Evolutionary conservation across 2,888 invertebrate genomes (phyloP).

Genomic region (Hypena proboscidalis): DNA sequence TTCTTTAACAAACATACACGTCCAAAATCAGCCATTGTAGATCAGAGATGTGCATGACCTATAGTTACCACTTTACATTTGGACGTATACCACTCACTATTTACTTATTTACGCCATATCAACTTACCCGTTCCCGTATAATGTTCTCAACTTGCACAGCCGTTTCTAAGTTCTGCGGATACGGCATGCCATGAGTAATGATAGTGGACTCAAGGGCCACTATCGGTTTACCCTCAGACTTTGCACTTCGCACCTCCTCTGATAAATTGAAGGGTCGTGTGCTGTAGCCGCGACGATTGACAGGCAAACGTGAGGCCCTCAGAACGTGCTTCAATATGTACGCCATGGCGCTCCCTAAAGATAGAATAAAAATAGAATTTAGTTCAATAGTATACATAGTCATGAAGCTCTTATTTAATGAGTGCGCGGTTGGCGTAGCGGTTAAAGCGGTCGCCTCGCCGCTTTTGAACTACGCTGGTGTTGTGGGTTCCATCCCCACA

Average conservation of each 20-base stretch:
- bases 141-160: constrained; percentile 92
- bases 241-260: constrained; percentile 88
- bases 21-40: too few relatives aligned
- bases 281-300: constrained; percentile 49
- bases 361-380: constrained; percentile 56
- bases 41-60: too few relatives aligned
- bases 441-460: too few relatives aligned
- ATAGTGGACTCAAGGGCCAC: constrained; percentile 99
- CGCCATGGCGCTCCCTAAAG: constrained; percentile 62
- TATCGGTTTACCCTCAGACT: constrained; percentile 88
- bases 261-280: constrained; percentile 69
- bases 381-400: too few relatives aligned
- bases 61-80: too few relatives aligned
- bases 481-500: too few relatives aligned
- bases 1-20: too few relatives aligned
- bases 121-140: constrained; percentile 88
- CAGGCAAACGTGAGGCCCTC: constrained; percentile 44
- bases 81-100: too few relatives aligned
- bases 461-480: too few relatives aligned
- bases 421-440: too few relatives aligned
- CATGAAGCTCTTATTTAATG: too few relatives aligned
- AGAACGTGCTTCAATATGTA: constrained; percentile 56
- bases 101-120: too few relatives aligned
- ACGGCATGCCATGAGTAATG: constrained; percentile 99
- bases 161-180: constrained; percentile 95